phyloP scores from a whole-genome alignment of 2,888 invertebrate genomes.

The Strigamia maritima region DNA sequence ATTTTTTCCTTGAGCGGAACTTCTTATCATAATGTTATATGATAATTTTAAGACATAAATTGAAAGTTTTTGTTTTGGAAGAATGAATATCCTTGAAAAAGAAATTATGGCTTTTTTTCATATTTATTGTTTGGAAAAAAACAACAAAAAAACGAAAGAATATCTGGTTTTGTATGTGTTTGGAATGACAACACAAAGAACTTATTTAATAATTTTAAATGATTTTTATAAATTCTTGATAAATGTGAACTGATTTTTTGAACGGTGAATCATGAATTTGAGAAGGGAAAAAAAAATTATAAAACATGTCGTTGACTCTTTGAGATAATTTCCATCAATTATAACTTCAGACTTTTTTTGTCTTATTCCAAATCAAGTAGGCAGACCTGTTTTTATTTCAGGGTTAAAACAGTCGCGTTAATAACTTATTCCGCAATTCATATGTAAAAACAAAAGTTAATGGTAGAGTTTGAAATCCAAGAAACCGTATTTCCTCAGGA shows the following conservation, averaged over 20 bases:
- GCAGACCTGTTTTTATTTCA: not conserved
- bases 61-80: not conserved
- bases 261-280: not conserved
- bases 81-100: not conserved
- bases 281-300: not conserved
- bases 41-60: not conserved
- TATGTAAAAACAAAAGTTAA: not conserved
- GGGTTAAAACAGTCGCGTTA: not conserved
- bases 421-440: not conserved
- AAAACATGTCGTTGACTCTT: not conserved
- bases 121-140: too few species aligned
- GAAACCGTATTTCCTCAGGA: conserved; percentile 30
- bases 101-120: not conserved
- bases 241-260: not conserved
- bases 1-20: too few species aligned
- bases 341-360: not conserved
- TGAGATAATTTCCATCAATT: not conserved
- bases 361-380: not conserved
- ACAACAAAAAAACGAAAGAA: too few species aligned
- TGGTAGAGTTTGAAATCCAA: conserved; percentile 1
- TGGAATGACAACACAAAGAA: too few species aligned
- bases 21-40: not conserved
- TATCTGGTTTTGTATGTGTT: too few species aligned
- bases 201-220: too few species aligned
- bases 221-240: too few species aligned